Evolutionary conservation across 2,113 vertebrate species (phyloP), one percentile per base, ranked within the genome.

Genomic region (Casuarius casuarius): DNA sequence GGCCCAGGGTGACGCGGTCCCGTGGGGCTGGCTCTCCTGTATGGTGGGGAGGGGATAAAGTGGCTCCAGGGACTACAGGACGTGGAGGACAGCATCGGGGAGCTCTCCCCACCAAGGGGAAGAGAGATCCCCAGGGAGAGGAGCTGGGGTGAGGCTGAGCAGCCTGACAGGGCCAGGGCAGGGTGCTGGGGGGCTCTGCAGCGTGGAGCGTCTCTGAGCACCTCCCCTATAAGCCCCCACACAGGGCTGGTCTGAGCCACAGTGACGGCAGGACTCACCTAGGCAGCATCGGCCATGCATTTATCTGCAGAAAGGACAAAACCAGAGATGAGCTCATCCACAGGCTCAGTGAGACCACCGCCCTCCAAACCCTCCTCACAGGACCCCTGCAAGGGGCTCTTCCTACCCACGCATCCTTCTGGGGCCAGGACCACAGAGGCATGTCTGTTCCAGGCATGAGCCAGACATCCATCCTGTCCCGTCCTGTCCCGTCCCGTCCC

Each of bases 261-360:
- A 44, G 59, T 0, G 1, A 29, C 35, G 15, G 49, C 72, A 83
- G 42, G 11, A 92, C 95, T 97, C 78, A 96, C 97, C 97, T 97
- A 97, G 35, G 84, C 94, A 73, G 77, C 79, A 9, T 96, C 96
- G 22, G 31, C 61, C 96, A 97, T 96, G 90, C 97, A 97, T 48
- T 92, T 67, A 42, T 97, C 97, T 97, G 96, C 23, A 29, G 75
- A 62, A 91, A 10, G 26, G 80, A 92, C 76, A 84, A 86, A 88
- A n/a, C 28, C 7, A 0, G 52, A 65, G 20, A 42, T 96, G 51
- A 96, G 70, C 21, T 62, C 46, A 21, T 52, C 31, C 19, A 12
- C 22, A 19, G 16, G 21, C 46, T 52, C 52, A 28, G 48, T 12
- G 26, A 31, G 33, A 70, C 14, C 12, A 13, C 54, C 48, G 84